Base-by-base conservation (phyloP, 2,797 vertebrate genomes). In the Typhlichthys subterraneus region DNA sequence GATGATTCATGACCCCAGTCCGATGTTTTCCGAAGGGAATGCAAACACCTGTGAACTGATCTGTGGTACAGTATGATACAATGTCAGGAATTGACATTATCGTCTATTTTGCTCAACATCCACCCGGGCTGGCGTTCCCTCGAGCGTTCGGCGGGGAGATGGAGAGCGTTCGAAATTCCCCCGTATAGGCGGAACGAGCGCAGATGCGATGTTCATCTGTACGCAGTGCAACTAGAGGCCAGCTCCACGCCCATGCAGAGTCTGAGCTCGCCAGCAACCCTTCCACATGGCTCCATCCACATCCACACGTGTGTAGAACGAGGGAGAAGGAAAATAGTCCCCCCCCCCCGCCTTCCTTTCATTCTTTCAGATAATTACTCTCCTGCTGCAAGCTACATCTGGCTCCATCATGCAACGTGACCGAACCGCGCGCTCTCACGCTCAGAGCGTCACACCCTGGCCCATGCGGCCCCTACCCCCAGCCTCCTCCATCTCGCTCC, bases 381-480 rank as follows among this genome's bases (percentile, higher is more conserved):
- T 72, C 57, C 29, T 53, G 42, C 75, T 79, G 64, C 57, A 62
- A 1, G 81, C 77, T 38, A 1, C 89, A 90, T 84, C 87, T 89
- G 88, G 80, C 63, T 59, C 8, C 33, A 50, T 59, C 48, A 55
- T 65, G 55, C 60, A 72, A 84, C 61, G 78, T 50, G 76, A 64
- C 49, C 54, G 58, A 83, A 73, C 67, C 51, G 58, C 70, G 66
- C 75, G 69, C 61, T 82, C 68, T 73, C 64, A 49, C 14, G 53
- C 65, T 76, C 12, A 0, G 9, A 54, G 69, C 65, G 83, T 74
- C 62, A 70, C 83, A 23, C 86, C 85, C 88, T 6, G 5, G 86
- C 5, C 82, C 70, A 86, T 88, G 88, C 83, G 88, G 89, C 76
- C 65, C 31, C 31, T 70, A 59, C 59, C 48, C 64, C 84, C 81